Base-by-base conservation (phyloP, 2,797 vertebrate genomes). In the Heterohyrax brucei region DNA sequence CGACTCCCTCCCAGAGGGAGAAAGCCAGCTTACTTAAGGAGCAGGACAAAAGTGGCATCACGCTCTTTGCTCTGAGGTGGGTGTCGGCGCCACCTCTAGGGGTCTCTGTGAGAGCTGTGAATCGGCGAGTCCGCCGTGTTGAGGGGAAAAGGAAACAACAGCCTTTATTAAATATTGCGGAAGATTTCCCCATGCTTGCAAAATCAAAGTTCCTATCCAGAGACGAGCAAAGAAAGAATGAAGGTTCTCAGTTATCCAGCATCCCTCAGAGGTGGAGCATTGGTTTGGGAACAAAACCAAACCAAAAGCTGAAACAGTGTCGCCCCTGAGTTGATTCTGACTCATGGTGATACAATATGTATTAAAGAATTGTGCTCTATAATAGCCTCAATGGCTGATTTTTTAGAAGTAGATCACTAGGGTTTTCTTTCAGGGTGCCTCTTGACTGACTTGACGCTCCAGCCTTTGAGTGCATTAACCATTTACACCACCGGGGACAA, bases 21-120 rank as follows among this genome's bases (percentile, higher is more conserved):
- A 56, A 85, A 56, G 85, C 39, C 12, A 44, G n/a, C 2, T 50
- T 87, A 3, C 59, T 87, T 46, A 62, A 80, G 82, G 66, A 0
- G 6, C 81, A 68, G 80, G 90, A 83, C 83, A 66, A 18, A 30
- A 9, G 30, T 22, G 48, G 46, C 2, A 68, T 26, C 2, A 5
- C 21, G 50, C 3, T 82, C 3, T 26, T 7, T 44, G 10, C n/a
- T 72, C 64, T 7, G 59, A 84, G 48, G 48, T 5, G 2, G 66
- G 39, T 12, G 10, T 53, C n/a, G 75, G 78, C 26, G n/a, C 0
- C 1, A 66, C 59, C 28, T 61, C 24, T 70, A 1, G 46, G 33
- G 33, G n/a, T 4, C n/a, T 16, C n/a, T 48, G 12, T 73, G 7
- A 44, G 9, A 73, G 21, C 10, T 28, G 22, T 10, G 16, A 53